A percentile compares a stretch with the other conserved stretches of the same genome.
Evolutionary conservation across 2,888 invertebrate genomes (phyloP).

Genomic region (Molorchus minor): DNA sequence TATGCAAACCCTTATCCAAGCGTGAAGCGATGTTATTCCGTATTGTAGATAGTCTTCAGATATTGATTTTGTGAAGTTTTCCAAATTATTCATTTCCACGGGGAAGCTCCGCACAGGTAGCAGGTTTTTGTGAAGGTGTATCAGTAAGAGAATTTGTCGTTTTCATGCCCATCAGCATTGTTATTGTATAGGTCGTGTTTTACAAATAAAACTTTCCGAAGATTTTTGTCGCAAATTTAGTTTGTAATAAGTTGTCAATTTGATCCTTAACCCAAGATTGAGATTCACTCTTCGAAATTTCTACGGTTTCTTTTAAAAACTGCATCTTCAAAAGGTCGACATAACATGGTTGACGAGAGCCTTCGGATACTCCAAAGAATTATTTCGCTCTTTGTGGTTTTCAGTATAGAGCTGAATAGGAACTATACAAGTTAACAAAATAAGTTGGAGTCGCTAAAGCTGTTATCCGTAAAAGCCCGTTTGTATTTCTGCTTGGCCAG

Average conservation of each 20-base stretch:
- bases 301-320: background rate
- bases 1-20: background rate
- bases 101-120: slow-evolving; percentile 4
- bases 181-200: slow-evolving; percentile 10
- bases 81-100: background rate
- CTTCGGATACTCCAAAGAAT: background rate
- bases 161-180: slow-evolving; percentile 17
- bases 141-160: slow-evolving; percentile 8
- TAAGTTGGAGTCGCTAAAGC: background rate
- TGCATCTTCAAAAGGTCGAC: background rate
- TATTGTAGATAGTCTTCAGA: background rate
- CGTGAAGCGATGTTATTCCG: background rate
- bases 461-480: background rate
- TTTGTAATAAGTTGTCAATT: background rate
- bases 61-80: background rate
- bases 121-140: slow-evolving; percentile 12
- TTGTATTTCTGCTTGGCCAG: background rate
- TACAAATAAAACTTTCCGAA: background rate
- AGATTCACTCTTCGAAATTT: background rate
- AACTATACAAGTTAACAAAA: background rate
- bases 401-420: background rate
- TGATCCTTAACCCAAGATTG: background rate
- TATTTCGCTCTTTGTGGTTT: background rate
- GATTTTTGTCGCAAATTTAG: background rate
- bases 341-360: background rate